Percentiles rank a stretch among this genome's conserved stretches.
Conservation (phyloP, 2,797 vertebrate genomes). For the Sternarchorhynchus goeldii region DNA sequence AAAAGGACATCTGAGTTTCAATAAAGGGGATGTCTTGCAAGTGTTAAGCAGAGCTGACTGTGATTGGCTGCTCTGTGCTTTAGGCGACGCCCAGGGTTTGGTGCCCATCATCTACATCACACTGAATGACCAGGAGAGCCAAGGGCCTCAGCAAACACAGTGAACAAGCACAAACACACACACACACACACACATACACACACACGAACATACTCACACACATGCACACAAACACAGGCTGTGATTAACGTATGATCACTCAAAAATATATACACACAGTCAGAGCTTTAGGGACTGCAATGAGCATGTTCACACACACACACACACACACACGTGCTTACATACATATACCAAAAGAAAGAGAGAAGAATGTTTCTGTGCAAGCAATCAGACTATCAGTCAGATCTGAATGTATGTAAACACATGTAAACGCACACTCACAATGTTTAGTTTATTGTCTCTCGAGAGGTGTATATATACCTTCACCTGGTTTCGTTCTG, state of each 20-base stretch:
- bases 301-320: slow-evolving; percentile 59
- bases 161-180: slow-evolving; percentile 34
- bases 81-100: slow-evolving; percentile 78
- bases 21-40: slow-evolving; percentile 84
- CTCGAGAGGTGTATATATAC: background rate
- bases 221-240: slow-evolving; percentile 4
- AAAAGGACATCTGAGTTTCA: slow-evolving; percentile 90
- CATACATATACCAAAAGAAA: background rate
- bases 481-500: background rate
- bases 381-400: no score
- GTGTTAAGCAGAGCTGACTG: slow-evolving; percentile 81
- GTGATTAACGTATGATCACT: no score
- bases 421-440: no score
- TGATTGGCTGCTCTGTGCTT: slow-evolving; percentile 88
- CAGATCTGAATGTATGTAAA: no score
- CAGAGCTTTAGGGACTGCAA: background rate
- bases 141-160: slow-evolving; percentile 39
- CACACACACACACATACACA: slow-evolving; percentile 46
- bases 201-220: slow-evolving; percentile 23
- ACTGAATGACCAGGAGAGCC: slow-evolving; percentile 67
- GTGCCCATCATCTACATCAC: slow-evolving; percentile 93
- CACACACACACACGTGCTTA: slow-evolving; percentile 35
- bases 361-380: background rate
- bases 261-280: no score
- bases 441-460: background rate